Conservation (phyloP, 2,797 vertebrate species). For the Cebuella pygmaea region DNA sequence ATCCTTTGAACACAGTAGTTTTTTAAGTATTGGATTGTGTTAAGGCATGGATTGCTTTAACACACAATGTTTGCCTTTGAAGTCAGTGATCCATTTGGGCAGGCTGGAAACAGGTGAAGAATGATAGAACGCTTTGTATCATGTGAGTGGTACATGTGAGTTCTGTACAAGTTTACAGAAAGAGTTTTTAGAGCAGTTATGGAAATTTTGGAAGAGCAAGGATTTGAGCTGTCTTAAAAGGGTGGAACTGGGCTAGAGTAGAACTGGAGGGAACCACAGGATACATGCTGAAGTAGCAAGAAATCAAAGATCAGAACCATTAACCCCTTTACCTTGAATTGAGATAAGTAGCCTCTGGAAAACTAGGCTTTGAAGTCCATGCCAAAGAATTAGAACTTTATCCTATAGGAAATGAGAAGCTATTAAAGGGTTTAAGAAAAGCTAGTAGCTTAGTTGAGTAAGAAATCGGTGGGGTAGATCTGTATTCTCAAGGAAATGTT, state of each 20-base stretch:
- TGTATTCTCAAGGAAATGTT: neutral
- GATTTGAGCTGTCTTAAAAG: neutral
- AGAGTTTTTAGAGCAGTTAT: neutral
- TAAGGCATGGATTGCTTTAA: neutral
- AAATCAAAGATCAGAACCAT: neutral
- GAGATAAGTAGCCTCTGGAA: neutral
- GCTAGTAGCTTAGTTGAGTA: neutral
- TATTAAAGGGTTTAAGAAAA: neutral
- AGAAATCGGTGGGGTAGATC: neutral
- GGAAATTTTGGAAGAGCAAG: neutral
- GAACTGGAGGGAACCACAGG: neutral
- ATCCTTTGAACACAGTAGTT: neutral
- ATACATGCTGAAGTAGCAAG: neutral
- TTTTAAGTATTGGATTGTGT: neutral
- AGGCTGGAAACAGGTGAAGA: constrained; percentile 9
- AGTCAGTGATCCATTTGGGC: neutral
- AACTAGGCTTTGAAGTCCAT: neutral
- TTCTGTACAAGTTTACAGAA: neutral
- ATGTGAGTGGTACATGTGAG: neutral
- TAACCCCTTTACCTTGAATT: neutral
- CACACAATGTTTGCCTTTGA: neutral
- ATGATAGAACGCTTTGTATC: neutral
- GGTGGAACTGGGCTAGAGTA: neutral
- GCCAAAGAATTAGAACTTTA: neutral
- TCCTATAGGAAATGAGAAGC: neutral